Conservation (phyloP, 2,888 invertebrate genomes). For the Sialis lutaria region DNA sequence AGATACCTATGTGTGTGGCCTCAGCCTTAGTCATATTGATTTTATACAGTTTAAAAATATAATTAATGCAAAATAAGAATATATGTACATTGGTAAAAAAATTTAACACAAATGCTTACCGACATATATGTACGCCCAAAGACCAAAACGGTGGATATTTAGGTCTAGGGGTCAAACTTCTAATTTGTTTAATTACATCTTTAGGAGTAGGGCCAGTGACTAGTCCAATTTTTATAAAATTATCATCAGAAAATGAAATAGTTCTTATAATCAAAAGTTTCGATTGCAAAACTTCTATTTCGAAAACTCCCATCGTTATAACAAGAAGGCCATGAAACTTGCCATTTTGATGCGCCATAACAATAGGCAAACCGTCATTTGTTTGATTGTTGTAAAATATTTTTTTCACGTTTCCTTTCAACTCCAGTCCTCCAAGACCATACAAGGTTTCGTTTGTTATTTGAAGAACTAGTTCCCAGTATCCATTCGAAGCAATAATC, state of each 20-base stretch:
- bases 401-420: neutral
- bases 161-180: slow-evolving; percentile 9
- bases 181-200: slow-evolving; percentile 25
- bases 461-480: slow-evolving; percentile 40
- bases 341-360: slow-evolving; percentile 31
- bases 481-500: slow-evolving; percentile 35
- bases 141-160: slow-evolving; percentile 24
- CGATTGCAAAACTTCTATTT: slow-evolving; percentile 31
- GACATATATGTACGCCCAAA: slow-evolving; percentile 28
- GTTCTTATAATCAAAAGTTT: slow-evolving; percentile 36
- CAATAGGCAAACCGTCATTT: slow-evolving; percentile 29
- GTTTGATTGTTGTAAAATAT: slow-evolving; percentile 29
- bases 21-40: neutral
- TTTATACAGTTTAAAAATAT: too few species aligned
- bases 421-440: slow-evolving; percentile 29
- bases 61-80: neutral
- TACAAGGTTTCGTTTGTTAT: slow-evolving; percentile 33
- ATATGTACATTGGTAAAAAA: neutral
- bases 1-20: neutral
- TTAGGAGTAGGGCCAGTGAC: slow-evolving; percentile 32
- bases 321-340: slow-evolving; percentile 37
- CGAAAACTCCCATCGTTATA: slow-evolving; percentile 33
- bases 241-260: slow-evolving; percentile 24
- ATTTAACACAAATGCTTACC: slow-evolving; percentile 12
- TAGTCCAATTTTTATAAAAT: slow-evolving; percentile 27